Percentiles rank a stretch among this genome's conserved stretches.
Conservation (phyloP, 2,113 vertebrate species). For the Irena cyanogastra region DNA sequence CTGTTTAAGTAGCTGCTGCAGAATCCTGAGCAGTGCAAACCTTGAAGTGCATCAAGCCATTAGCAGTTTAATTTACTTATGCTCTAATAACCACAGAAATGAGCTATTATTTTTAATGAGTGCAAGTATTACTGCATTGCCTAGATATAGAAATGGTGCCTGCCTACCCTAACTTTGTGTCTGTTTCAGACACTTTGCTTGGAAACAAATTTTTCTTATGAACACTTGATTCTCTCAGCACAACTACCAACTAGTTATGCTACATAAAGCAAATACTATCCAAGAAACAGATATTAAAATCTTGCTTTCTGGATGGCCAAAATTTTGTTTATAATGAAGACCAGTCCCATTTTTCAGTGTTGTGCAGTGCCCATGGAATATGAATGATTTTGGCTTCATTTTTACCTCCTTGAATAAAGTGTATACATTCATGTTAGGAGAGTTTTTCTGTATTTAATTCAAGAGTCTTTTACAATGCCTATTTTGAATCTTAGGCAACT, state of each 20-base stretch:
- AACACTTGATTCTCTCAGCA: background rate
- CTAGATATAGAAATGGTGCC: background rate
- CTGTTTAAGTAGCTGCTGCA: background rate
- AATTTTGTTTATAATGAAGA: background rate
- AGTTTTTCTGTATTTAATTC: background rate
- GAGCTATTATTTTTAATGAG: conserved; percentile 62
- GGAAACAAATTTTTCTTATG: background rate
- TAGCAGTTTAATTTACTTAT: conserved; percentile 51
- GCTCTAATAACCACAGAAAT: conserved; percentile 60
- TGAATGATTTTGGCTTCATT: background rate
- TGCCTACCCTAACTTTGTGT: background rate
- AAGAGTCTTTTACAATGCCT: background rate
- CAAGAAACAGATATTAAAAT: background rate
- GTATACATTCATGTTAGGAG: background rate
- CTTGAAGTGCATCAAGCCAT: conserved; percentile 13
- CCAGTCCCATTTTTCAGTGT: background rate
- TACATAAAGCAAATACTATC: background rate
- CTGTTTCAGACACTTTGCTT: background rate
- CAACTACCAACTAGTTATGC: background rate
- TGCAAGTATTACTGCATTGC: background rate
- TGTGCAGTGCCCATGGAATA: background rate
- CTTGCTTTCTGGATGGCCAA: background rate
- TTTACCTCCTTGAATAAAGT: background rate
- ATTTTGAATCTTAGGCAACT: background rate
- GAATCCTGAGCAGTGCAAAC: background rate